Conservation (phyloP, 2,113 vertebrate genomes). For the Coptodon bakossiorum region DNA sequence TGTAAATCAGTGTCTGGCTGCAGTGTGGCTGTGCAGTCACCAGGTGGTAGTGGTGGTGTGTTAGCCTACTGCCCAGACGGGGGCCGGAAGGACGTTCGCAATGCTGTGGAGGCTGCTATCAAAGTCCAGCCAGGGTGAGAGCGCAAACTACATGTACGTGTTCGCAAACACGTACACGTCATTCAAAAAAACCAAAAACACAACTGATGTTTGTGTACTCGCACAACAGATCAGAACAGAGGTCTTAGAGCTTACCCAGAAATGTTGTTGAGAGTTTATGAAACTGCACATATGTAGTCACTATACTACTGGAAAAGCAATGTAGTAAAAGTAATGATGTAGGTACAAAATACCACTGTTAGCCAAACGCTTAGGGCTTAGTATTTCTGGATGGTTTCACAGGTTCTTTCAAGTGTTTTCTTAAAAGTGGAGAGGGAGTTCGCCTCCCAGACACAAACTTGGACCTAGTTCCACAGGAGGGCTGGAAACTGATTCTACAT, state of each 20-base stretch:
- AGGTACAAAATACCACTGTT: neutral
- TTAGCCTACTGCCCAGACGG: slow-evolving; percentile 78
- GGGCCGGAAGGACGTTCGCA: slow-evolving; percentile 77
- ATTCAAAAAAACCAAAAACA: neutral
- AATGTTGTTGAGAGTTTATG: neutral
- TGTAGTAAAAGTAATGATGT: neutral
- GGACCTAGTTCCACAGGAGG: neutral
- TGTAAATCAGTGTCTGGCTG: slow-evolving; percentile 77
- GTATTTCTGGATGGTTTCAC: neutral
- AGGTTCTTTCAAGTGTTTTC: neutral
- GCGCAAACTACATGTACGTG: rapidly evolving
- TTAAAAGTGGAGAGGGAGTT: rapidly evolving
- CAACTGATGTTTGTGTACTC: neutral
- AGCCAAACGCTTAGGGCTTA: neutral
- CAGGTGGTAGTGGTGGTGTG: slow-evolving; percentile 41
- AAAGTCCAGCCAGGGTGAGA: slow-evolving; percentile 79
- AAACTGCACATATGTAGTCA: neutral
- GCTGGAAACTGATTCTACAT: neutral
- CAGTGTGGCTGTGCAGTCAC: slow-evolving; percentile 68
- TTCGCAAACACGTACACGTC: neutral
- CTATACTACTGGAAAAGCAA: neutral
- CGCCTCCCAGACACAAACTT: neutral
- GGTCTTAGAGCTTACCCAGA: neutral
- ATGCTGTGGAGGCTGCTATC: slow-evolving; percentile 77
- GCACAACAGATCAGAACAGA: neutral